phyloP scores from a whole-genome alignment of 2,113 vertebrate species.

The Irena cyanogastra region DNA sequence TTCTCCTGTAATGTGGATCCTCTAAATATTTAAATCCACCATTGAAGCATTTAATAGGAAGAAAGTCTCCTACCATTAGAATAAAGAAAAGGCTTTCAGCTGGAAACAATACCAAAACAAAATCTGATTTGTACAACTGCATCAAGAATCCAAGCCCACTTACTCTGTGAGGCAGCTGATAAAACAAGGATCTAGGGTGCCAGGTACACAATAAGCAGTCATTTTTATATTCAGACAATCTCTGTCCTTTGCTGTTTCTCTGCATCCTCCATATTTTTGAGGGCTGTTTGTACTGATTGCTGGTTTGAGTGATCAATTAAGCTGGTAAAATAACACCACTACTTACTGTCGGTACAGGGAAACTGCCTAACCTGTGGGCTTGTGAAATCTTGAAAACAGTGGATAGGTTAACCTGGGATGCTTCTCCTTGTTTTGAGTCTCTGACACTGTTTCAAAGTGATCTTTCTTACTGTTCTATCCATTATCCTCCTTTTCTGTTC shows the following conservation, averaged over 20 bases:
- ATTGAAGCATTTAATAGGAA: conserved; percentile 64
- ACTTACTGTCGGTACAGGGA: background rate
- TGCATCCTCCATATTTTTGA: background rate
- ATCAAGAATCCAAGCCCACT: background rate
- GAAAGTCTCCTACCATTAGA: conserved; percentile 52
- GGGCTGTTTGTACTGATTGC: background rate
- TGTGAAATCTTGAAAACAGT: background rate
- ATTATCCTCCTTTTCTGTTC: conserved; percentile 11
- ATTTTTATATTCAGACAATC: background rate
- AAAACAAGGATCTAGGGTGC: background rate
- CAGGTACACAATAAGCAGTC: background rate
- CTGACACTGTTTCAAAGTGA: conserved; percentile 4
- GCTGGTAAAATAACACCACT: background rate
- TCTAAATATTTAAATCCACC: conserved; percentile 69
- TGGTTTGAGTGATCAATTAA: background rate
- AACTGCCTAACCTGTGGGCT: background rate
- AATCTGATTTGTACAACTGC: conserved; percentile 42
- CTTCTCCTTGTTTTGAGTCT: background rate
- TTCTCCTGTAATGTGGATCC: conserved; percentile 58
- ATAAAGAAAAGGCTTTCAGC: conserved; percentile 43
- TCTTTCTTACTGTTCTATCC: background rate
- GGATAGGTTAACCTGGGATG: background rate
- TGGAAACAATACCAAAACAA: conserved; percentile 48
- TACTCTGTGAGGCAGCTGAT: background rate
- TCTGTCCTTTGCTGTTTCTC: background rate